Base-by-base conservation (phyloP, 2,888 invertebrate species). In the Tholera decimalis region DNA sequence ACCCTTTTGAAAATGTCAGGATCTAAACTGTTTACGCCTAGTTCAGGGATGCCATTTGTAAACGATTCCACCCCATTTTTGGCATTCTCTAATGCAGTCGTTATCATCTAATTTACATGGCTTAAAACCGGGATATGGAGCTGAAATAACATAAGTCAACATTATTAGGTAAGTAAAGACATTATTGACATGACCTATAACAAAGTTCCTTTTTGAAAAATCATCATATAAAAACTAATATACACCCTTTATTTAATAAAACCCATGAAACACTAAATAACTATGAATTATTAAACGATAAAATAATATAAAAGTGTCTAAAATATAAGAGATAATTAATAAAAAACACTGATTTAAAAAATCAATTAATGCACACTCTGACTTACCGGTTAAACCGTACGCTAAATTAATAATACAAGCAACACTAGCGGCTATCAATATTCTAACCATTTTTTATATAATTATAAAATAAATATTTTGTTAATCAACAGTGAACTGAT, bases 11-110 rank as follows among this genome's bases (percentile, higher is more conserved):
- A 56, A n/a, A 8, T 1, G 0, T 58, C 0, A 1, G 82, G 82
- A 33, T 80, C 82, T 30, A 81, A 7, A 20, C 7, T 11, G 3
- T 44, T 54, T 0, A 79, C 49, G 2, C 41, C 54, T 0, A 43
- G 18, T 6, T 49, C 43, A 15, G 76, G 37, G 0, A 71, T 35
- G 11, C 77, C 77, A 28, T 33, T 37, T 7, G 37, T 54, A 24
- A 79, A 54, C 0, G 28, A 0, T 8, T 35, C 13, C 41, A 60
- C 37, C 7, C 56, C 58, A 9, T 13, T n/a, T 11, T 2, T n/a
- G 18, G 57, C n/a, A 15, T 64, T 79, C 18, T 46, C 20, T 9
- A 30, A 30, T 8, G 39, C 79, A 77, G 0, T 49, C 43, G 0
- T 15, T 11, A 30, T 77, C 79, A 1, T 4, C 9, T 8, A n/a